These are phyloP conservation scores for Turritopsis dohrnii DNA, from an alignment of 30 jellyfish, hydroid and myxozoan genomes.

Conservation along the genomic window DNA sequence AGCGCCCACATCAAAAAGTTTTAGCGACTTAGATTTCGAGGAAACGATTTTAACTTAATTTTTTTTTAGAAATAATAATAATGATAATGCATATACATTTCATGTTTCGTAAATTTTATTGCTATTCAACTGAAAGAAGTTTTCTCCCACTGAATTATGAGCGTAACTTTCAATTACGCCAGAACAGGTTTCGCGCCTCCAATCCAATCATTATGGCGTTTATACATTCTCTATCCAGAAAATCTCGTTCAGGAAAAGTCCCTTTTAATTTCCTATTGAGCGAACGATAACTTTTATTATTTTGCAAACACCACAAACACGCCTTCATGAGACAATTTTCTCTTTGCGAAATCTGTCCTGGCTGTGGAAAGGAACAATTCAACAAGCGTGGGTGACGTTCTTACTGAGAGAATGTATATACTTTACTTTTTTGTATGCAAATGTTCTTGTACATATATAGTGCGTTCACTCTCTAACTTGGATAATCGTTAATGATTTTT, in stretches of 20 bases:
- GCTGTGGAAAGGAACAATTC: too few species aligned
- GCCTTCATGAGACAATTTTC: too few species aligned
- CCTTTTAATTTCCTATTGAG: too few species aligned
- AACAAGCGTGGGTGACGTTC: neutral
- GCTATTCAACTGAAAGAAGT: neutral
- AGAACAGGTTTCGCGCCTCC: neutral
- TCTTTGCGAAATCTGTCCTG: neutral
- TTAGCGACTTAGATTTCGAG: conserved; percentile 41
- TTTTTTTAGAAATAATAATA: neutral
- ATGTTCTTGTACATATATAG: neutral
- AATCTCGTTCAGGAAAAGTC: too few species aligned
- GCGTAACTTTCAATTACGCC: neutral
- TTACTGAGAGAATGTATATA: neutral
- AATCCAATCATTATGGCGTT: neutral
- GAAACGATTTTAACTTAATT: conserved; percentile 50
- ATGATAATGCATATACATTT: neutral
- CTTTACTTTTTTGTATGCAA: neutral
- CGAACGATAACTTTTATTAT: too few species aligned
- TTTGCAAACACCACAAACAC: too few species aligned
- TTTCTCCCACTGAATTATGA: neutral
- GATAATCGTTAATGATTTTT: too few species aligned
- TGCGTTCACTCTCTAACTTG: too few species aligned
- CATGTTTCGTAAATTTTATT: neutral
- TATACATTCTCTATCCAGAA: too few species aligned
- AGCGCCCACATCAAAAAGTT: neutral